Percentiles rank a stretch among this genome's conserved stretches.
These are phyloP conservation scores for Carabus problematicus DNA, from an alignment of 2,888 invertebrate genomes.

Conservation along the genomic window DNA sequence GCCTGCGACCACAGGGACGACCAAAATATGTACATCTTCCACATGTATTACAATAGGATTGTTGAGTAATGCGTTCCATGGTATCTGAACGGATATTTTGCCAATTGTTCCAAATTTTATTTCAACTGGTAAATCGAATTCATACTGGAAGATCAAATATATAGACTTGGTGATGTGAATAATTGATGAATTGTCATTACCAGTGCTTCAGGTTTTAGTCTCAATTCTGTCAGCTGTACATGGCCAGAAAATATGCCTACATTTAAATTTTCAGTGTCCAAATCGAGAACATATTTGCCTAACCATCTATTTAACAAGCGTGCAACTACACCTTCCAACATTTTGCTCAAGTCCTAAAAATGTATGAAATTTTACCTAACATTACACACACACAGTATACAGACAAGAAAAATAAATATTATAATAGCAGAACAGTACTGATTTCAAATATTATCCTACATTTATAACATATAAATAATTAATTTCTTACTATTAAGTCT, in stretches of 20 bases:
- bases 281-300: slow-evolving; percentile 82
- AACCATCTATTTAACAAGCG: slow-evolving; percentile 80
- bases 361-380: slow-evolving; percentile 2
- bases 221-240: slow-evolving; percentile 78
- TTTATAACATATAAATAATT: neutral
- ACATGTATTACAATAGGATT: slow-evolving; percentile 76
- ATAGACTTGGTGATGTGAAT: neutral
- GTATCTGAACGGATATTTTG: slow-evolving; percentile 75
- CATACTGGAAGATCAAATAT: slow-evolving; percentile 67
- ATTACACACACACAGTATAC: neutral
- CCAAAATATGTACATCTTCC: slow-evolving; percentile 79
- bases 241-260: slow-evolving; percentile 84
- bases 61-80: slow-evolving; percentile 79
- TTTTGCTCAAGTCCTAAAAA: slow-evolving; percentile 51
- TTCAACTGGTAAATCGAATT: slow-evolving; percentile 80
- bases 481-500: slow-evolving; percentile 3
- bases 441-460: neutral
- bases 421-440: neutral
- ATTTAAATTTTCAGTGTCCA: slow-evolving; percentile 83
- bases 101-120: slow-evolving; percentile 83
- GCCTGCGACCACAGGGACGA: slow-evolving; percentile 74
- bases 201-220: slow-evolving; percentile 81
- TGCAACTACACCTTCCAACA: slow-evolving; percentile 83
- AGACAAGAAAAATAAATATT: no score
- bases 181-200: slow-evolving; percentile 62